Base-by-base conservation (phyloP, 2,797 vertebrate species). In the Dermochelys coriacea region DNA sequence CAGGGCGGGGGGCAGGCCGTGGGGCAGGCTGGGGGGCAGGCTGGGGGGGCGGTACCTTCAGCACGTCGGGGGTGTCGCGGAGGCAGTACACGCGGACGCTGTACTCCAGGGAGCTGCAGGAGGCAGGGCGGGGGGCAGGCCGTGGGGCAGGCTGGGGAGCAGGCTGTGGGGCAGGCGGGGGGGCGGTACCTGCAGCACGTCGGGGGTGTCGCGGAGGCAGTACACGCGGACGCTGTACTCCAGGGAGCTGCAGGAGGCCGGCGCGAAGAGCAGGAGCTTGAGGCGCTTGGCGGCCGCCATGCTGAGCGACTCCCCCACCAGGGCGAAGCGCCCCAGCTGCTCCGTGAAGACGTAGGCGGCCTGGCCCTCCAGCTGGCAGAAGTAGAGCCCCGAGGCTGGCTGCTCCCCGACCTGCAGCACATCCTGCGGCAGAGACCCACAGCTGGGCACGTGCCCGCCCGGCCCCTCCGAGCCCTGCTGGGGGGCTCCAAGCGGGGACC, bases 171-270 rank as follows among this genome's bases (percentile, higher is more conserved):
- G 8, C 31, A 12, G 41, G 29, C 18, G 3, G 6, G 3, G n/a
- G 23, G 12, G 29, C 21, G 0, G 59, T 98, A 99, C 99, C 99
- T 99, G 99, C 95, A 99, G 99, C 74, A 99, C 99, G 0, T 99
- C 99, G 25, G 99, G 99, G 5, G 99, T 99, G 98, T 99, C 99
- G 0, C 99, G 99, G 97, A 99, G 99, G 98, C 99, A 99, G 98
- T 99, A 99, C 86, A 99, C 99, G 0, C 99, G 98, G 98, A 99
- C 99, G 98, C 98, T 99, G 98, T 99, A 99, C 97, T 99, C 99
- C 1, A 99, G 98, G 0, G 99, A 99, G 85, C 99, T 99, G 97
- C 99, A 99, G 98, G 99, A 99, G 10, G 98, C 96, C 0, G 99
- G 99, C 0, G 99, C 99, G 12, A 99, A 99, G 94, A 99, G 99